Percentiles rank a stretch among this genome's conserved stretches.
These are phyloP conservation scores for Falcunculus frontatus DNA, from an alignment of 2,113 vertebrate genomes.

Conservation along the genomic window DNA sequence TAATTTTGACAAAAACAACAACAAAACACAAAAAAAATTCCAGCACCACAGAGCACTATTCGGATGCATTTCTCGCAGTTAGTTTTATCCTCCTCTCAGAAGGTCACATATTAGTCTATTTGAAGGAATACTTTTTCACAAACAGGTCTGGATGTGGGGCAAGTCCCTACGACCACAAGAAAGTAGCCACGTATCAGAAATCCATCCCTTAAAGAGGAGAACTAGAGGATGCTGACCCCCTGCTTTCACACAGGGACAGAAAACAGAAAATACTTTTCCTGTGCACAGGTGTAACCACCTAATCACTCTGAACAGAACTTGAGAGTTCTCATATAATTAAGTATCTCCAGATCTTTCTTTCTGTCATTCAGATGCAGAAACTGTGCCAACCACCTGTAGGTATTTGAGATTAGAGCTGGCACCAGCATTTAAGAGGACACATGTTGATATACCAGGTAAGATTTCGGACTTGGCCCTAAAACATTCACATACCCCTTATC, in stretches of 20 bases:
- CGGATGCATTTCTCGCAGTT: neutral
- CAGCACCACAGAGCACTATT: neutral
- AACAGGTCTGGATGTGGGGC: neutral
- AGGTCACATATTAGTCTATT: neutral
- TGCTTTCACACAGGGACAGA: neutral
- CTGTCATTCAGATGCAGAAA: neutral
- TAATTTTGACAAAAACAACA: neutral
- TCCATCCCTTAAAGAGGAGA: neutral
- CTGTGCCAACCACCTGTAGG: neutral
- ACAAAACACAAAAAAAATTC: accelerated
- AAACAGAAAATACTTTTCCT: neutral
- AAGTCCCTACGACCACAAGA: neutral
- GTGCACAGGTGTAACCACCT: neutral
- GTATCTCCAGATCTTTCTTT: neutral
- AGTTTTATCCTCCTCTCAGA: neutral
- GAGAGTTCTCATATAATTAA: neutral
- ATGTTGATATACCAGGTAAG: neutral
- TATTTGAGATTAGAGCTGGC: neutral
- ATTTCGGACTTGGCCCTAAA: neutral
- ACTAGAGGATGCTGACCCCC: accelerated
- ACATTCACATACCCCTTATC: neutral
- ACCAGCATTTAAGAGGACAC: neutral
- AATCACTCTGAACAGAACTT: neutral
- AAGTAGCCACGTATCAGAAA: neutral
- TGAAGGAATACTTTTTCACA: neutral